Base-by-base conservation (phyloP, 2,113 vertebrate species). In the Lamprologus callipterus region DNA sequence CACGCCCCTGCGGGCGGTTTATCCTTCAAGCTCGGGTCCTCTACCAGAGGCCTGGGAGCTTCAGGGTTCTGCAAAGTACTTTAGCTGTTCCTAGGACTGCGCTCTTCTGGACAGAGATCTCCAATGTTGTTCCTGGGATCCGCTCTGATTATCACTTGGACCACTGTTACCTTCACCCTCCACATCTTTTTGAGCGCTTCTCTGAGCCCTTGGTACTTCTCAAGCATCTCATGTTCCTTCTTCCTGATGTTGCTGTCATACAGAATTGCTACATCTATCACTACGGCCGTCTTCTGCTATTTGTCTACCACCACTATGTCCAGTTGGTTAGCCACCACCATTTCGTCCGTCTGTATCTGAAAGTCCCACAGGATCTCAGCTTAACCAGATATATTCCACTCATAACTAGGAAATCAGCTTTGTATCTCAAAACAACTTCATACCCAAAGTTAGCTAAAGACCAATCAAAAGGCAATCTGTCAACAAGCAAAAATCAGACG, bases 241-340 rank as follows among this genome's bases (percentile, higher is more conserved):
- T 60, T 63, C 9, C 58, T 63, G 58, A 33, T 63, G 16, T 63
- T 63, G 16, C 28, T 33, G 28, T 60, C 5, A 60, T 60, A 4
- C 57, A 3, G 28, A 33, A 33, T 7, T 7, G 16, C 28, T 60
- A 19, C 28, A 33, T 63, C 58, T 7, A 33, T 33, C 58, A 63
- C 28, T 63, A 63, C 5, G 0, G 9, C 16, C 5, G 2, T 60
- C 28, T 60, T 60, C 58, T 60, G 0, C 16, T 63, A 4, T 63
- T 63, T 33, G 28, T 60, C 58, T 63, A 63, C 16, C 58, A 19
- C 58, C 58, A 63, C 9, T 60, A 19, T 7, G 58, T 33, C 16
- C 16, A 19, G 16, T 4, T 63, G 58, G 28, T 33, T 19, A 60
- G 16, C 58, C 58, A 33, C 58, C 4, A 63, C 58, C 28, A 63